Percentiles rank a stretch among this genome's conserved stretches.
phyloP scores from a whole-genome alignment of 2,113 vertebrate genomes.

The Prunella fulvescens region DNA sequence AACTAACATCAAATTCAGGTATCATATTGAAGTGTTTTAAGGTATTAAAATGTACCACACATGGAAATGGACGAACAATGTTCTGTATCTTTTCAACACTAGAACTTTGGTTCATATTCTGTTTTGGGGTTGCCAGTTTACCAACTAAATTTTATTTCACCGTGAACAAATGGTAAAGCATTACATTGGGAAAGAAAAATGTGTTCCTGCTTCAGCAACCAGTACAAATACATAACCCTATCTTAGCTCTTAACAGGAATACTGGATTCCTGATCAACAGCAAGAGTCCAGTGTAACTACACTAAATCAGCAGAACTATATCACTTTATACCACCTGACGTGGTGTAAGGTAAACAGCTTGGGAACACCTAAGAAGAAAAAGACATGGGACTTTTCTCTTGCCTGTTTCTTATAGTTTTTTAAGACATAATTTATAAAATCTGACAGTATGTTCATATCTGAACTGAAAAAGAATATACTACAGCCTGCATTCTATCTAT shows the following conservation, averaged over 20 bases:
- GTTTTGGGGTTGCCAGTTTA: background rate
- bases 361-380: background rate
- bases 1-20: background rate
- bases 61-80: background rate
- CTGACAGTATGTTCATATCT: background rate
- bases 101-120: background rate
- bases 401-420: background rate
- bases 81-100: background rate
- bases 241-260: background rate
- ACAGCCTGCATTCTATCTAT: slow-evolving; percentile 12
- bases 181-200: background rate
- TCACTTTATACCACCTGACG: background rate
- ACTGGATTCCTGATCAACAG: background rate
- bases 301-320: background rate
- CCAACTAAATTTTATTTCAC: background rate
- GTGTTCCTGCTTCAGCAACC: background rate
- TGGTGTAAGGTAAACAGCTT: background rate
- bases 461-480: background rate
- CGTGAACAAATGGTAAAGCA: background rate
- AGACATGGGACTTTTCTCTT: background rate
- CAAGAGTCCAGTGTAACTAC: background rate
- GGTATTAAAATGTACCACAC: background rate
- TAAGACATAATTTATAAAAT: background rate
- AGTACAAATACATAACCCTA: background rate
- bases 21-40: background rate